phyloP scores from a whole-genome alignment of 30 jellyfish, hydroid and myxozoan species.

The Aurelia sp. region DNA sequence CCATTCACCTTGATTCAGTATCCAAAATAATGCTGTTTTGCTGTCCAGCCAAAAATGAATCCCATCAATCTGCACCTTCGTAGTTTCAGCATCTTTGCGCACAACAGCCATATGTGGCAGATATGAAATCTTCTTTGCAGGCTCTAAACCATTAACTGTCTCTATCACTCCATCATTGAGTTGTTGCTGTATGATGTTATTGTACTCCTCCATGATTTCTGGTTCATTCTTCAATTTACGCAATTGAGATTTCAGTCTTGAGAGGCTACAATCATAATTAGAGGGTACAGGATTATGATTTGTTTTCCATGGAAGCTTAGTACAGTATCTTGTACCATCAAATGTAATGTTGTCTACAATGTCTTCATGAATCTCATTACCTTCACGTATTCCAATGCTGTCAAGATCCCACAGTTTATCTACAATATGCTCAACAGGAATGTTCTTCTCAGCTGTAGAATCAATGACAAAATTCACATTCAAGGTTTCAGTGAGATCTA shows the following conservation, averaged over 20 bases:
- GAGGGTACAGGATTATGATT: slow-evolving; percentile 10
- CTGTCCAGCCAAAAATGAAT: no score
- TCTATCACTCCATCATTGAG: slow-evolving; percentile 2
- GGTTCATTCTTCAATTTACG: not conserved
- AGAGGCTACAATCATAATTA: not conserved
- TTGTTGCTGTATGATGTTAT: slow-evolving; percentile 13
- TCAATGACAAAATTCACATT: no score
- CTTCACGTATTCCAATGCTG: slow-evolving; percentile 21
- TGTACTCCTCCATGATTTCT: not conserved
- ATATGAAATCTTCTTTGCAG: not conserved
- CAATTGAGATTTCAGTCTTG: slow-evolving; percentile 1
- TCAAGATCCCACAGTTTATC: slow-evolving; percentile 22
- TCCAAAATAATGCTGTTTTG: no score
- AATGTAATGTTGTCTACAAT: slow-evolving; percentile 17
- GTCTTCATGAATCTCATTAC: slow-evolving; percentile 6
- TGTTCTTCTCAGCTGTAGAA: no score
- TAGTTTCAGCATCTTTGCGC: slow-evolving; percentile 31
- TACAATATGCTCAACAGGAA: no score
- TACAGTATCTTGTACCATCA: slow-evolving; percentile 28
- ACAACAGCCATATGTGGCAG: slow-evolving; percentile 53
- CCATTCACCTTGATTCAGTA: no score
- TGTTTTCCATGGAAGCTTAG: slow-evolving; percentile 35
- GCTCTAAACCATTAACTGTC: not conserved
- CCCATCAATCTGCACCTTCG: no score
- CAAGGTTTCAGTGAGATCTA: no score